A percentile compares a stretch with the other conserved stretches of the same genome.
phyloP scores from a whole-genome alignment of 2,888 invertebrate genomes.

The Pasiphila rectangulata region DNA sequence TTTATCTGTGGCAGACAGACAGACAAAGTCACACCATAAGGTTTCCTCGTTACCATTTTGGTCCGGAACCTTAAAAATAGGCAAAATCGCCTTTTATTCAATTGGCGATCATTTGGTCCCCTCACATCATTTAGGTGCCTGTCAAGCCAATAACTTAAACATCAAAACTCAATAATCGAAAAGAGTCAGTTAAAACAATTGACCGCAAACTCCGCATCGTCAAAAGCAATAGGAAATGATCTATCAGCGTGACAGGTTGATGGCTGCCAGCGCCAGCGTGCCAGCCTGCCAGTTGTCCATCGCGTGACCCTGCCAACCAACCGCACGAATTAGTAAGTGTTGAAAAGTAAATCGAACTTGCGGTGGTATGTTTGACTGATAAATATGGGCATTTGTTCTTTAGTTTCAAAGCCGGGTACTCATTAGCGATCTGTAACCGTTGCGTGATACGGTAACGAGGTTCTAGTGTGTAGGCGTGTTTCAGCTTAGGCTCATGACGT shows the following conservation, averaged over 20 bases:
- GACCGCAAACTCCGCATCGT: slow-evolving; percentile 8
- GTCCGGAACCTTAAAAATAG: too few relatives aligned
- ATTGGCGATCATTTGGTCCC: too few relatives aligned
- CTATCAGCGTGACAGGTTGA: slow-evolving; percentile 42
- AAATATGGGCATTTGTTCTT: slow-evolving; percentile 5
- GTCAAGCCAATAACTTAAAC: background rate
- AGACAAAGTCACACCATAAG: too few relatives aligned
- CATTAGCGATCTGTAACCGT: too few relatives aligned
- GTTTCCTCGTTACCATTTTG: too few relatives aligned
- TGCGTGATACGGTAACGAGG: too few relatives aligned
- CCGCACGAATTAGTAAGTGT: slow-evolving; percentile 25
- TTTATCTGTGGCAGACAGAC: too few relatives aligned
- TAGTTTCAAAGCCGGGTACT: too few relatives aligned
- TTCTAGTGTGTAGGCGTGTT: too few relatives aligned
- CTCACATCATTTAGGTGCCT: too few relatives aligned
- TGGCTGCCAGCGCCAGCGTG: slow-evolving; percentile 24
- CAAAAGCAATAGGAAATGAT: slow-evolving; percentile 30
- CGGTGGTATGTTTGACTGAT: slow-evolving; percentile 14
- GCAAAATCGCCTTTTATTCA: too few relatives aligned
- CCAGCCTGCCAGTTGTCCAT: slow-evolving; percentile 34
- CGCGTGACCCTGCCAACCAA: slow-evolving; percentile 32
- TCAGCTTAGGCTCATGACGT: too few relatives aligned
- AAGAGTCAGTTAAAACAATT: slow-evolving; percentile 16
- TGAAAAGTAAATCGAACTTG: slow-evolving; percentile 26
- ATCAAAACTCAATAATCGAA: background rate